phyloP scores from a whole-genome alignment of 2,888 invertebrate species.

The Volucella zonaria region DNA sequence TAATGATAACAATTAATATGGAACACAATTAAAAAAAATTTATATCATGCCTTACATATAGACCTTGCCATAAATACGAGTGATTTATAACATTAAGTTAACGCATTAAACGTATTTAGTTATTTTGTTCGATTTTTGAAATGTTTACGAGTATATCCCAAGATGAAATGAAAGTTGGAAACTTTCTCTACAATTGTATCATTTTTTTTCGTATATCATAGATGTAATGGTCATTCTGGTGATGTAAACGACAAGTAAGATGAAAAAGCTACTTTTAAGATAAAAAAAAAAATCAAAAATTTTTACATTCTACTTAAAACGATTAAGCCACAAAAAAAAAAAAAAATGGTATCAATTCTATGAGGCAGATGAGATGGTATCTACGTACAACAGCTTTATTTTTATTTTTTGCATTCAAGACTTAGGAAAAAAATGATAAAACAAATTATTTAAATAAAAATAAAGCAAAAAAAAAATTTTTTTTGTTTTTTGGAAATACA shows the following conservation, averaged over 20 bases:
- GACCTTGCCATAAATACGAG: constrained; percentile 68
- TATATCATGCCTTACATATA: constrained; percentile 52
- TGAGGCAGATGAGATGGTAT: constrained; percentile 16
- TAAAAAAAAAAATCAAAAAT: constrained; percentile 1
- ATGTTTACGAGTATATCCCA: too few relatives aligned
- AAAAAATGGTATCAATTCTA: constrained; percentile 12
- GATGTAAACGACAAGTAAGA: constrained; percentile 24
- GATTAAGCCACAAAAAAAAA: constrained; percentile 2
- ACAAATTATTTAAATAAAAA: constrained; percentile 3
- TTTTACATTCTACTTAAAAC: constrained; percentile 24
- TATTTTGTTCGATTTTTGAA: not conserved
- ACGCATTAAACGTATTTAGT: not conserved
- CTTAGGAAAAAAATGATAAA: not conserved
- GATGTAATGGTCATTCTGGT: constrained; percentile 33
- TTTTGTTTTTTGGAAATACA: not conserved
- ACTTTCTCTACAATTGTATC: not conserved
- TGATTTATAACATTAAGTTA: constrained; percentile 26
- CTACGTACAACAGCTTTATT: constrained; percentile 19
- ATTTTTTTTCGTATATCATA: not conserved
- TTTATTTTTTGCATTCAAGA: constrained; percentile 5
- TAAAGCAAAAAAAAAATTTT: constrained; percentile 1
- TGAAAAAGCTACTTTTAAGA: constrained; percentile 5
- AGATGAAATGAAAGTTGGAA: too few relatives aligned
- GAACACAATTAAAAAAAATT: not conserved
- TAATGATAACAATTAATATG: not conserved